Conservation (phyloP, 1,140 invertebrate genomes). For the Rhagoletis zephyria region DNA sequence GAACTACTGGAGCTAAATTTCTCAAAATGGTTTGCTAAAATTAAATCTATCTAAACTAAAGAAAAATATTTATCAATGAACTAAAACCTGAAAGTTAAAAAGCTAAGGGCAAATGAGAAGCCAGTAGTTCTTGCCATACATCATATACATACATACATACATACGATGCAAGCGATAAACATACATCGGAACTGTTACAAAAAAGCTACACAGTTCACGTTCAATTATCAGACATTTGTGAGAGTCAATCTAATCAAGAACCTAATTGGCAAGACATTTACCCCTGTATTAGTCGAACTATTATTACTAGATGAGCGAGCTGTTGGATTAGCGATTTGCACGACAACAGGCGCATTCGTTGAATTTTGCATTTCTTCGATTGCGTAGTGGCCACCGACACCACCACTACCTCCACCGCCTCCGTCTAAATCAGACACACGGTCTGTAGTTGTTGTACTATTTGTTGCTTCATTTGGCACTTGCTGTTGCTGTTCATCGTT, state of each 20-base stretch:
- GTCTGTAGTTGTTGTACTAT: neutral
- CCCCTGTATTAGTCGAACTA: constrained; percentile 25
- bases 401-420: neutral
- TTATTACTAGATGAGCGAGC: constrained; percentile 27
- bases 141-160: too few species aligned
- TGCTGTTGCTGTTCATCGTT: neutral
- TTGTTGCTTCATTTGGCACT: neutral
- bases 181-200: neutral
- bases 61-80: too few species aligned
- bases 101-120: constrained; percentile 37
- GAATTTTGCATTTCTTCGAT: neutral
- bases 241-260: constrained; percentile 14
- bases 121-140: constrained; percentile 43
- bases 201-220: neutral
- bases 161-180: too few species aligned
- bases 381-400: neutral
- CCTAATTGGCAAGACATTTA: constrained; percentile 39
- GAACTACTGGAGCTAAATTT: too few species aligned
- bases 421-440: neutral
- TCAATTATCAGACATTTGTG: neutral
- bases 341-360: neutral
- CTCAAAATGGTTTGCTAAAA: too few species aligned
- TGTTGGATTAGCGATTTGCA: constrained; percentile 2
- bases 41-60: too few species aligned
- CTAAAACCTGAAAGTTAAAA: neutral